Percentiles rank a stretch among this genome's conserved stretches.
Conservation (phyloP, 2,888 invertebrate species). For the Amblyteles armatorius region DNA sequence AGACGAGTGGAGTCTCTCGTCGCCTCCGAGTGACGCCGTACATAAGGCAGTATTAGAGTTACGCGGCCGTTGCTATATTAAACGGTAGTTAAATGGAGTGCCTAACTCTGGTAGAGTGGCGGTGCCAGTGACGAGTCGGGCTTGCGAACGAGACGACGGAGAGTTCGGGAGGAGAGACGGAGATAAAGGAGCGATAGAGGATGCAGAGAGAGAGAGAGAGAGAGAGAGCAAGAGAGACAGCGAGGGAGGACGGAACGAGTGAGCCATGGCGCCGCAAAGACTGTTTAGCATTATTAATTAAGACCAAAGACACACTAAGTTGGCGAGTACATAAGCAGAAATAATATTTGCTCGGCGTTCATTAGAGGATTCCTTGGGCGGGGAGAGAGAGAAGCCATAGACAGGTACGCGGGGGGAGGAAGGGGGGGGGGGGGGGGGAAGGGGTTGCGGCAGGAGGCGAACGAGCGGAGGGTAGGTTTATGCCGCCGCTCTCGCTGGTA, state of each 20-base stretch:
- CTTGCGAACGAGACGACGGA: neutral
- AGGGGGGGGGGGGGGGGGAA: slow-evolving; percentile 25
- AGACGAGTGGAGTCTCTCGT: neutral
- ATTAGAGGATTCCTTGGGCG: slow-evolving; percentile 81
- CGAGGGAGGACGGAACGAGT: slow-evolving; percentile 28
- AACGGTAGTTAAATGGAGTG: slow-evolving; percentile 55
- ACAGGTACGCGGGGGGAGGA: slow-evolving; percentile 58
- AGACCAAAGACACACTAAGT: slow-evolving; percentile 83
- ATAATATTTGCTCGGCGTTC: slow-evolving; percentile 84
- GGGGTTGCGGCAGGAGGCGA: slow-evolving; percentile 15
- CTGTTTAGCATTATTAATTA: slow-evolving; percentile 84
- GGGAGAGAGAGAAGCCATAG: slow-evolving; percentile 66
- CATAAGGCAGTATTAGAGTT: slow-evolving; percentile 36
- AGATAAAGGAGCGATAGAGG: neutral
- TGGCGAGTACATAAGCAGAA: slow-evolving; percentile 83
- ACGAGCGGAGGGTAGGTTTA: slow-evolving; percentile 33
- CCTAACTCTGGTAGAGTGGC: slow-evolving; percentile 32
- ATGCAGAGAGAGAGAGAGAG: slow-evolving; percentile 33
- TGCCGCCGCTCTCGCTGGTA: slow-evolving; percentile 32
- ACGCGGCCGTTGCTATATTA: slow-evolving; percentile 34
- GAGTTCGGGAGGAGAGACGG: neutral
- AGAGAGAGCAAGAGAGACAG: slow-evolving; percentile 12
- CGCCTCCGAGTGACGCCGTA: slow-evolving; percentile 2
- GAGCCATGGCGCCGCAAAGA: slow-evolving; percentile 61
- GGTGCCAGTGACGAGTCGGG: slow-evolving; percentile 19